Evolutionary conservation across 1,140 invertebrate genomes (phyloP).

Genomic region (Hydropsyche tenuis): DNA sequence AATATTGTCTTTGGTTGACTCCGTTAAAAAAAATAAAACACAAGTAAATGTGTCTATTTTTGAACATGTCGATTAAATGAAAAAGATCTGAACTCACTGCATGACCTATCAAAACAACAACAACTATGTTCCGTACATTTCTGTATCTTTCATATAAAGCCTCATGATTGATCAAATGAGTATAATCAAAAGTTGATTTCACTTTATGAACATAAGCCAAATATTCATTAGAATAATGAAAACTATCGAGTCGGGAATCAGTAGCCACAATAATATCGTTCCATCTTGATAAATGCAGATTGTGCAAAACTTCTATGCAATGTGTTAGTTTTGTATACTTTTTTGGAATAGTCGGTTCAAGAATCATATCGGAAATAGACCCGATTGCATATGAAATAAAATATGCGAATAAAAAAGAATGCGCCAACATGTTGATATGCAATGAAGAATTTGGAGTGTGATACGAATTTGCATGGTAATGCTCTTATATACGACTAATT

Average conservation of each 20-base stretch:
- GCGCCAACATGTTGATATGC: too few relatives aligned
- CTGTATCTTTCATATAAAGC: background rate
- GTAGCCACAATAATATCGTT: background rate
- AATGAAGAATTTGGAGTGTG: too few relatives aligned
- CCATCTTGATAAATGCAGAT: background rate
- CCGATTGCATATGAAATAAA: too few relatives aligned
- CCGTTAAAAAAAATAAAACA: conserved; percentile 19
- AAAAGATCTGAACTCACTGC: conserved; percentile 16
- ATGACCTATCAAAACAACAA: background rate
- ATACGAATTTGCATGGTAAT: too few relatives aligned
- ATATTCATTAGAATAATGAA: background rate
- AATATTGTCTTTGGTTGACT: background rate
- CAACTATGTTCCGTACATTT: too few relatives aligned
- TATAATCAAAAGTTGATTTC: background rate
- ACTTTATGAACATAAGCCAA: background rate
- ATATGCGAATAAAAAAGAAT: too few relatives aligned
- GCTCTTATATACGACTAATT: too few relatives aligned
- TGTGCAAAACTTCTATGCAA: background rate
- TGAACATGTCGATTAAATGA: background rate
- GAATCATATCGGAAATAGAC: too few relatives aligned
- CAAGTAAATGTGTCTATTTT: background rate
- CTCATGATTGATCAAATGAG: background rate
- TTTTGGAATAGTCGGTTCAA: too few relatives aligned
- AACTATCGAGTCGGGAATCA: background rate
- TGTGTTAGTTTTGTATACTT: background rate